Conservation (phyloP, 2,888 invertebrate species). For the Zootermopsis nevadensis region DNA sequence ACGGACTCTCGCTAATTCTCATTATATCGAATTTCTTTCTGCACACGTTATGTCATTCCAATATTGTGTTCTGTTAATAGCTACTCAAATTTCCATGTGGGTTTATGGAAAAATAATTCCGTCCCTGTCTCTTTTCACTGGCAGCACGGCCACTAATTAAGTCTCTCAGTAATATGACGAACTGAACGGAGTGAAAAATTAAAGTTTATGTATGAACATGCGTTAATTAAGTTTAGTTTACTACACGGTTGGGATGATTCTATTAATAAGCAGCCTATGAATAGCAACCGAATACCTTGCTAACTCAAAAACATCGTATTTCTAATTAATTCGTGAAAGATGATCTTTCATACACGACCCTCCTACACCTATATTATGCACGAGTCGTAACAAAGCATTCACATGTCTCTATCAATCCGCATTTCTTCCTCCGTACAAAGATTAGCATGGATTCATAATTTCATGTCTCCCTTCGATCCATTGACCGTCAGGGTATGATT, state of each 20-base stretch:
- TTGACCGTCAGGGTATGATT: too few species aligned
- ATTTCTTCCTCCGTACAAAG: not conserved
- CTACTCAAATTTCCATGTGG: constrained; percentile 17
- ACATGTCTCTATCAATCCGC: not conserved
- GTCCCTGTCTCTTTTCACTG: constrained; percentile 17
- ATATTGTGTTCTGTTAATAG: constrained; percentile 8
- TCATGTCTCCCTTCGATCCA: too few species aligned
- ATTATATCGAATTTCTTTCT: constrained; percentile 8
- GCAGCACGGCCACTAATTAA: constrained; percentile 31
- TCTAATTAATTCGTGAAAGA: constrained; percentile 42
- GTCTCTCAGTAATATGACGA: constrained; percentile 30
- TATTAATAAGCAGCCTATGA: constrained; percentile 27
- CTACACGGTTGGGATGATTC: constrained; percentile 32
- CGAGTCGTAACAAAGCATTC: not conserved
- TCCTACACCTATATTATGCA: not conserved
- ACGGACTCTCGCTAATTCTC: not conserved
- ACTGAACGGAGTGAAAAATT: constrained; percentile 26
- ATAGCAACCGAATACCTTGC: constrained; percentile 18
- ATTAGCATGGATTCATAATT: too few species aligned
- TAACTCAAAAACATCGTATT: constrained; percentile 34
- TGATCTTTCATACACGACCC: not conserved
- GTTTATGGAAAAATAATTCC: constrained; percentile 34
- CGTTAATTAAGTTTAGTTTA: constrained; percentile 36
- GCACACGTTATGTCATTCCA: not conserved
- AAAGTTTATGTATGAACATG: constrained; percentile 42